A percentile compares a stretch with the other conserved stretches of the same genome.
Conservation (phyloP, 2,113 vertebrate species). For the Telmatochromis brachygnathus region DNA sequence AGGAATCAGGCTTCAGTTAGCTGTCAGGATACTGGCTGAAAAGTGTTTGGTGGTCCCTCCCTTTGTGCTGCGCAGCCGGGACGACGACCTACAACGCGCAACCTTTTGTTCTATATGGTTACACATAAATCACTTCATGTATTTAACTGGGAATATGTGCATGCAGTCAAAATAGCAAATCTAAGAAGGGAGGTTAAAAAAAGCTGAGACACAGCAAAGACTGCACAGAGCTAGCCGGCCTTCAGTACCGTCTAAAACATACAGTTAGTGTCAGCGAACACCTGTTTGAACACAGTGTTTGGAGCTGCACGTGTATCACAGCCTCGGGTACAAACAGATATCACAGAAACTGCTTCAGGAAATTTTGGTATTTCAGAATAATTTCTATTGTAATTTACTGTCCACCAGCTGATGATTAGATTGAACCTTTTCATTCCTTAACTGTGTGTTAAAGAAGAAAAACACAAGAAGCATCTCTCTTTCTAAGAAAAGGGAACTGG, state of each 20-base stretch:
- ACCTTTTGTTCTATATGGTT: not conserved
- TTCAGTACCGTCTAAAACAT: rapidly evolving
- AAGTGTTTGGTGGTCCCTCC: not conserved
- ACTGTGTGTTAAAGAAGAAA: not conserved
- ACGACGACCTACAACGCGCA: not conserved
- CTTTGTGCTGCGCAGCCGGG: not conserved
- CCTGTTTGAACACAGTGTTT: not conserved
- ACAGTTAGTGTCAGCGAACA: not conserved
- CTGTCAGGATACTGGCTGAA: not conserved
- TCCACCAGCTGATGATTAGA: not conserved
- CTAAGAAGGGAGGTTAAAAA: not conserved
- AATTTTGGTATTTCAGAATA: not conserved
- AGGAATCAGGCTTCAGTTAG: not conserved
- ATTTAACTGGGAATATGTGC: not conserved
- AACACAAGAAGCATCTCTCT: not conserved
- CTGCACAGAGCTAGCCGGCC: rapidly evolving
- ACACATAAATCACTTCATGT: rapidly evolving
- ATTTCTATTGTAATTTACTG: not conserved
- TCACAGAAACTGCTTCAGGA: not conserved
- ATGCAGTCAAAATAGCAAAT: not conserved
- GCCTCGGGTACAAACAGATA: not conserved
- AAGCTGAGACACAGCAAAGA: rapidly evolving
- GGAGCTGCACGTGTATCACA: not conserved
- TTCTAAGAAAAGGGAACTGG: not conserved
- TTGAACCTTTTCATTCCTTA: not conserved